Base-by-base conservation (phyloP, 2,888 invertebrate genomes). In the Plusia festucae region DNA sequence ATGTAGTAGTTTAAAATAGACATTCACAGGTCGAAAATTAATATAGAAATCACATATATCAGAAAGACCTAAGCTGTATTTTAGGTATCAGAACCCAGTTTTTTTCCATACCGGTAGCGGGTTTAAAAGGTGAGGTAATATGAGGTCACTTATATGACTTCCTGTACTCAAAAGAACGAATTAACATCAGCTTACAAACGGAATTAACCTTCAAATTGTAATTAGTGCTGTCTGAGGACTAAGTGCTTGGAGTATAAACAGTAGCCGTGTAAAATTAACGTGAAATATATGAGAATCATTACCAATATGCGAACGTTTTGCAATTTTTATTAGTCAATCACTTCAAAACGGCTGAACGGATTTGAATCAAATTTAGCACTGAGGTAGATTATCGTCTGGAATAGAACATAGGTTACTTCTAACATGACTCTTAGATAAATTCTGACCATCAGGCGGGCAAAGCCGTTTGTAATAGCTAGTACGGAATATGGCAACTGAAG, bases 111-210 rank as follows among this genome's bases (percentile, higher is more conserved):
- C 34, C 9, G 9, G 9, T 9, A 30, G 15, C 5, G 15, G 40
- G 40, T 40, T 40, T 40, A 40, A 30, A 30, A 40, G 15, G 40
- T 40, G 7, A n/a, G n/a, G 15, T n/a, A 40, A 15, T 40, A 40
- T 40, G n/a, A 34, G 40, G 40, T 40, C n/a, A 7, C 40, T n/a
- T 40, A 40, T 40, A 40, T 40, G 40, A n/a, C 40, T 40, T 40
- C 40, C 40, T n/a, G n/a, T 40, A 40, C n/a, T 34, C 15, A 40
- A 40, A 40, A n/a, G n/a, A 40, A 40, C n/a, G n/a, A 40, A n/a
- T n/a, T n/a, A 15, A 40, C 40, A 40, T n/a, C 40, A 13, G 40
- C 40, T 40, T 40, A 40, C n/a, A n/a, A n/a, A 40, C n/a, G 40
- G 40, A 40, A 40, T n/a, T 40, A 40, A 40, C 40, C 40, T 40